These are phyloP conservation scores for Erinaceus europaeus DNA, from an alignment of 2,113 vertebrate species.

Conservation along the genomic window DNA sequence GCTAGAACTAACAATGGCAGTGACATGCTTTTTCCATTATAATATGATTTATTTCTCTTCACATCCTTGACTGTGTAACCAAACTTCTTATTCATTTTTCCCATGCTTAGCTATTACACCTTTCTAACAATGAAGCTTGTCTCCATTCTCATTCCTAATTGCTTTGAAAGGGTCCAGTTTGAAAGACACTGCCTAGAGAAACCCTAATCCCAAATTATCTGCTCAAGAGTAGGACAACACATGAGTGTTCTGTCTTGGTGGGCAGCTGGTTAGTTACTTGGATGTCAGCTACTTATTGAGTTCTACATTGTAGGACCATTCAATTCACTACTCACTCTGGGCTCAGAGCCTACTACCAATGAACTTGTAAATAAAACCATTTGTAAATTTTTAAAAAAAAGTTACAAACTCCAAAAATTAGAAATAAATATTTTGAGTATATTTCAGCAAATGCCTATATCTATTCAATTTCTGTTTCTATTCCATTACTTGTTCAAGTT, in stretches of 20 bases:
- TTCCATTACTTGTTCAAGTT: neutral
- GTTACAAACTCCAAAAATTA: neutral
- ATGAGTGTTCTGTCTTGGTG: neutral
- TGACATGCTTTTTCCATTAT: neutral
- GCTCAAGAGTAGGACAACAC: neutral
- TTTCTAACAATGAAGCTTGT: neutral
- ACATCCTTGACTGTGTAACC: neutral
- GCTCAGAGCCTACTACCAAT: neutral
- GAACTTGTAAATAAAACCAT: no score
- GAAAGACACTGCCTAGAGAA: neutral
- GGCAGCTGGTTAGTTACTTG: neutral
- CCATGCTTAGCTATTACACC: neutral
- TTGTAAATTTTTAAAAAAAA: no score
- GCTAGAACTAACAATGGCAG: slow-evolving; percentile 29
- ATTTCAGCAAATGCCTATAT: neutral
- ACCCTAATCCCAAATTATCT: neutral
- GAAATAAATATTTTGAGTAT: neutral
- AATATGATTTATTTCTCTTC: neutral
- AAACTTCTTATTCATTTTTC: slow-evolving; percentile 11
- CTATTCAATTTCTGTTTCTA: neutral
- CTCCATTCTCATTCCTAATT: neutral
- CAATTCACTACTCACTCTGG: neutral
- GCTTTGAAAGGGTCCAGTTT: neutral
- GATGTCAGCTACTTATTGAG: neutral
- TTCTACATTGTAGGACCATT: neutral